Evolutionary conservation across 2,797 vertebrate species (phyloP).

Genomic region (Oryzias dopingdopingensis): DNA sequence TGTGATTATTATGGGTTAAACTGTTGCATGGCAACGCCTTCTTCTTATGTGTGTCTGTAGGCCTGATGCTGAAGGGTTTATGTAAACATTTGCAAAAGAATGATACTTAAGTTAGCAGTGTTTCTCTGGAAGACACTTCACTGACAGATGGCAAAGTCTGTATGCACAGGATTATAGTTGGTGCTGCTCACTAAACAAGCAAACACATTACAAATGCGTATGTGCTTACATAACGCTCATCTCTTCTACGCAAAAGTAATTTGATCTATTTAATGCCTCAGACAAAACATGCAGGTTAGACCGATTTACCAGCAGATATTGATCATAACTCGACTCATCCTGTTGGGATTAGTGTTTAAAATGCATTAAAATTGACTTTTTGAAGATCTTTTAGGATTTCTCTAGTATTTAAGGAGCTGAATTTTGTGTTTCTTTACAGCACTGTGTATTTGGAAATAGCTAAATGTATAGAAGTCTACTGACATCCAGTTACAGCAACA

Average conservation of each 20-base stretch:
- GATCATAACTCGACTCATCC: not conserved
- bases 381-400: too few species aligned
- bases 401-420: too few species aligned
- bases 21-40: too few species aligned
- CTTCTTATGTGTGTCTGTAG: constrained; percentile 8
- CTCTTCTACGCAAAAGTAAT: not conserved
- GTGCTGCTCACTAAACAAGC: constrained; percentile 46
- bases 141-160: constrained; percentile 46
- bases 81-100: not conserved
- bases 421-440: too few species aligned
- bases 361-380: not conserved
- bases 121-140: constrained; percentile 14
- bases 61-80: constrained; percentile 2
- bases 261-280: not conserved
- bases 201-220: constrained; percentile 6
- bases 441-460: too few species aligned
- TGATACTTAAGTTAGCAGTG: constrained; percentile 2
- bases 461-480: too few species aligned
- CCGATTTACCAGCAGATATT: not conserved
- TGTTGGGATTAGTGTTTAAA: not conserved
- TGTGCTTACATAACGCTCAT: constrained; percentile 11
- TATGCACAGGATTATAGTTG: constrained; percentile 41
- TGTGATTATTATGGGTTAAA: too few species aligned
- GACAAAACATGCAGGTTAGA: too few species aligned
- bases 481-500: too few species aligned